Base-by-base conservation (phyloP, 53 echinoderm and acorn worm genomes). In the Patiria pectinifera region DNA sequence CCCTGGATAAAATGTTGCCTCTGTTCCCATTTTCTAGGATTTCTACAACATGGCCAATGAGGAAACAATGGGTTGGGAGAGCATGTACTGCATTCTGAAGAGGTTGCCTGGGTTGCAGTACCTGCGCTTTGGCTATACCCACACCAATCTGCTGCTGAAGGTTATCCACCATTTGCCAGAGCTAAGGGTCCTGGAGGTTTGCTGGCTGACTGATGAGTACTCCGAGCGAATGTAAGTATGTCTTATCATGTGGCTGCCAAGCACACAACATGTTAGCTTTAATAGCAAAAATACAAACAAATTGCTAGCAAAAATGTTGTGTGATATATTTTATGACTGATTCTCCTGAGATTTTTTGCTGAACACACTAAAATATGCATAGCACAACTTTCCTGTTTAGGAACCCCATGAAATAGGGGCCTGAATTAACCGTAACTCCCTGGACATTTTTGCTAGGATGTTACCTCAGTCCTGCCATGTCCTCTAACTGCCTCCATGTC, bases 51-150 rank as follows among this genome's bases (percentile, higher is more conserved):
- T 66, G 22, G 80, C 66, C 12, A 90, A 80, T 25, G 69, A 80
- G 2, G 63, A 18, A 14, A 46, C 19, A n/a, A 66, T 66, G 11
- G 15, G 58, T 21, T 62, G 69, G 63, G 62, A 25, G 21, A 66
- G 59, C 49, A 90, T 80, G 66, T 81, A 69, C 90, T 49, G 69
- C 24, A 66, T 80, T 48, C 14, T 90, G 9, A 90, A 81, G 80
- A 80, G 46, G 19, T 62, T 90, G 62, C 90, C 90, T 49, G 47
- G 66, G 10, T 78, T 90, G 24, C 80, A 90, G 49, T 69, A 90
- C 69, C 69, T 90, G 12, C 90, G 80, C 90, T 90, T 90, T 81
- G 90, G 90, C 66, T 66, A 90, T 49, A 80, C 81, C 19, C 23
- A 80, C 66, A 69, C 60, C 19, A n/a, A 11, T 48, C 15, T 90